Base-by-base conservation (phyloP, 2,888 invertebrate genomes). In the Nyleta sp. region DNA sequence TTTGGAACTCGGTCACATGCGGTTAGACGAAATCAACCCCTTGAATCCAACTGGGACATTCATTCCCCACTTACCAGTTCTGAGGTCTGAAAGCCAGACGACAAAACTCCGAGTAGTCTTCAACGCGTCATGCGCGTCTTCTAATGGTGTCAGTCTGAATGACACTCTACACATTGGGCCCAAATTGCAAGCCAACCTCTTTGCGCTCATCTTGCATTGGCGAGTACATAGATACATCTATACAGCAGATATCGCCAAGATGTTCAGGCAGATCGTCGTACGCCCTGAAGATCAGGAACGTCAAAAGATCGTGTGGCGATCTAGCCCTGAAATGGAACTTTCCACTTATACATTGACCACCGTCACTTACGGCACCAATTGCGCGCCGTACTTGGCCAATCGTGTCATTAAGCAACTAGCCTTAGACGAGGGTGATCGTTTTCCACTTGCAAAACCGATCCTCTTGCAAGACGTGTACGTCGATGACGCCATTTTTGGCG, bases 391-490 rank as follows among this genome's bases (percentile, higher is more conserved):
- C n/a, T 22, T 46, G n/a, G 44, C 44, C 7, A 22, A 8, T 11
- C 44, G 44, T 20, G n/a, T n/a, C n/a, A n/a, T n/a, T n/a, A n/a
- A n/a, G n/a, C n/a, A n/a, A n/a, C n/a, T n/a, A n/a, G n/a, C n/a
- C n/a, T n/a, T n/a, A n/a, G n/a, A n/a, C n/a, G n/a, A n/a, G n/a
- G n/a, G n/a, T n/a, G n/a, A n/a, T n/a, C n/a, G n/a, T n/a, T n/a
- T n/a, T n/a, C n/a, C n/a, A n/a, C n/a, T n/a, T n/a, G n/a, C n/a
- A n/a, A n/a, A n/a, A n/a, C n/a, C n/a, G n/a, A n/a, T n/a, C n/a
- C n/a, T n/a, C n/a, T n/a, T n/a, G n/a, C n/a, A n/a, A n/a, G n/a
- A 31, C 17, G 15, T 50, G 15, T 50, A 50, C 10, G 50, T 50
- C 2, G 50, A 50, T 15, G 50, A 50, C 24, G 50, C 22, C 1